Base-by-base conservation (phyloP, 2,113 vertebrate genomes). In the Oncorhynchus keta region DNA sequence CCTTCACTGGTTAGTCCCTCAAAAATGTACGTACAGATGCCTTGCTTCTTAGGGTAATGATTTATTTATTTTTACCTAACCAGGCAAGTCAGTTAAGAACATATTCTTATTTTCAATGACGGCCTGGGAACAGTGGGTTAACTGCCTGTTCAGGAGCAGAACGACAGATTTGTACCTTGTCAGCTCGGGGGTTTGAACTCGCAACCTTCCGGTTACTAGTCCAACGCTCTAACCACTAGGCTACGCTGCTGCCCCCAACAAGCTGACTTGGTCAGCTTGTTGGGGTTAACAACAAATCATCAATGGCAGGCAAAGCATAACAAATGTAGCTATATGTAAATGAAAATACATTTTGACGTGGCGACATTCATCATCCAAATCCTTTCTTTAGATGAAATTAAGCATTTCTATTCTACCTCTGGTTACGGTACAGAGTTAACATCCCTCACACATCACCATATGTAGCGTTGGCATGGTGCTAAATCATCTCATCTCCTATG, bases 401-500 rank as follows among this genome's bases (percentile, higher is more conserved):
- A 9, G 68, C 51, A 13, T 74, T 39, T 32, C 55, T 39, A 65
- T 62, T 76, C 57, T 61, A 30, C 82, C 61, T 35, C 1, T 28
- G 61, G 77, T 66, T 49, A 67, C 39, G 62, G 51, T 13, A 28
- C 61, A 30, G 20, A 32, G 78, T 70, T 77, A 74, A 73, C 30
- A 45, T 12, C 30, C 14, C 30, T 75, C 79, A 82, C 84, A 84
- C 74, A 73, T 78, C 20, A 55, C 80, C 82, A 79, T 82, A 84
- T 79, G 78, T 74, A 76, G 59, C 67, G 76, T 68, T 32, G 26
- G 45, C 62, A 48, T 61, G 30, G 80, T 79, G 77, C 91, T 92
- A 87, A 85, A 92, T 92, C 89, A 90, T 86, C 74, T 77, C 57
- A 70, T 92, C 83, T 92, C 85, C 86, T 83, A 77, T 90, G 82